Evolutionary conservation across 2,888 invertebrate species (phyloP).

Genomic region (Harpalus rufipes): DNA sequence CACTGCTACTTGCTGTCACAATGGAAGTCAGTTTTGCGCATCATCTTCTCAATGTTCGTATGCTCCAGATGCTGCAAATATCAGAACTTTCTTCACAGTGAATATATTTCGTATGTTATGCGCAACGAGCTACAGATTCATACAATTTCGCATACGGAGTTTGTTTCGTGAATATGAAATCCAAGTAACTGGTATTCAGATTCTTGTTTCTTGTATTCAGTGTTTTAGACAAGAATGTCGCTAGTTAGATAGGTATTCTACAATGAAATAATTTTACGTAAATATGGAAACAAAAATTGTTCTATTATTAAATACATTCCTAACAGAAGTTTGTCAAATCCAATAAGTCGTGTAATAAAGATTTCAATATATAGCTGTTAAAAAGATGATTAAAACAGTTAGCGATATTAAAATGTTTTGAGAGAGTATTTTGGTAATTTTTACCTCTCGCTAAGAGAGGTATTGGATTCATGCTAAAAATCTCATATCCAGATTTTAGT

Average conservation of each 20-base stretch:
- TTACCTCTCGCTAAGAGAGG: no score
- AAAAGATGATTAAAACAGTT: no score
- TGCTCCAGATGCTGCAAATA: neutral
- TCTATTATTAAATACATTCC: neutral
- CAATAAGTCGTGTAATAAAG: neutral
- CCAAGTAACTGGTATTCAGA: slow-evolving; percentile 43
- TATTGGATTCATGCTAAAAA: no score
- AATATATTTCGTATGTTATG: slow-evolving; percentile 56
- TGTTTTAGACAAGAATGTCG: slow-evolving; percentile 17
- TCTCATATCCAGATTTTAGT: no score
- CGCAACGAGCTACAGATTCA: slow-evolving; percentile 55
- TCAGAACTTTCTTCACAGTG: slow-evolving; percentile 33
- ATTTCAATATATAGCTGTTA: no score
- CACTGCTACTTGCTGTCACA: slow-evolving; percentile 50
- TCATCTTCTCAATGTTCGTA: neutral
- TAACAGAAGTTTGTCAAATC: neutral
- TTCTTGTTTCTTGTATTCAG: slow-evolving; percentile 44
- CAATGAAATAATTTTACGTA: neutral
- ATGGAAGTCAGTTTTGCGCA: slow-evolving; percentile 49
- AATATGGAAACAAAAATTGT: neutral
- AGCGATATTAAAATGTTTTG: no score
- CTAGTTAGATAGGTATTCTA: slow-evolving; percentile 25
- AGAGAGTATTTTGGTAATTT: no score
- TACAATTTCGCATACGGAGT: slow-evolving; percentile 55
- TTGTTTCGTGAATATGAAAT: slow-evolving; percentile 60